phyloP scores from a whole-genome alignment of 1,140 invertebrate species.

The Muscidifurax raptorellus region DNA sequence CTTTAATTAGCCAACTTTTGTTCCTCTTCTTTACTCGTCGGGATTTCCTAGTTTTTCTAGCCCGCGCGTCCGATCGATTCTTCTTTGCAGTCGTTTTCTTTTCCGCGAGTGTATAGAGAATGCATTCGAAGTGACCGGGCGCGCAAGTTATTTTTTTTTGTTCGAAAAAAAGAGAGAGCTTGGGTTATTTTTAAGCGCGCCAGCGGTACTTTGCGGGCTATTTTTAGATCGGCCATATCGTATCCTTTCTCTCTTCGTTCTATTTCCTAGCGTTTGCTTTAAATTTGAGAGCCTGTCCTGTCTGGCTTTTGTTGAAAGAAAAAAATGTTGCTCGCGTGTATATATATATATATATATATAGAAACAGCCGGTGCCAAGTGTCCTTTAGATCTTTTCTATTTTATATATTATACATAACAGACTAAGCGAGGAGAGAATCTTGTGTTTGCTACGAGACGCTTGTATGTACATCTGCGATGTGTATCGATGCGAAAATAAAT shows the following conservation, averaged over 20 bases:
- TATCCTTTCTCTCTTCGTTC: neutral
- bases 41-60: neutral
- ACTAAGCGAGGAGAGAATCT: neutral
- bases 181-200: neutral
- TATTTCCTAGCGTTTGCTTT: neutral
- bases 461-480: neutral
- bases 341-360: too few species aligned
- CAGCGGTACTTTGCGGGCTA: neutral
- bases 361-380: neutral
- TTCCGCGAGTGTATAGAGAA: neutral
- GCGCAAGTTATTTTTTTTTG: neutral
- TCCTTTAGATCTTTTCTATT: too few species aligned
- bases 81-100: neutral
- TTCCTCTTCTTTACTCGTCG: neutral
- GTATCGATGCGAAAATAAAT: neutral
- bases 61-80: neutral
- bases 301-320: neutral
- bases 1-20: neutral
- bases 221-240: neutral
- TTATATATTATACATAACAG: neutral
- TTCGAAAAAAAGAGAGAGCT: neutral
- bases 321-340: neutral
- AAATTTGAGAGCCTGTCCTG: neutral
- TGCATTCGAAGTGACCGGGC: neutral
- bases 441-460: neutral